phyloP scores from a whole-genome alignment of 1,140 invertebrate species.

The Drosophila tani region DNA sequence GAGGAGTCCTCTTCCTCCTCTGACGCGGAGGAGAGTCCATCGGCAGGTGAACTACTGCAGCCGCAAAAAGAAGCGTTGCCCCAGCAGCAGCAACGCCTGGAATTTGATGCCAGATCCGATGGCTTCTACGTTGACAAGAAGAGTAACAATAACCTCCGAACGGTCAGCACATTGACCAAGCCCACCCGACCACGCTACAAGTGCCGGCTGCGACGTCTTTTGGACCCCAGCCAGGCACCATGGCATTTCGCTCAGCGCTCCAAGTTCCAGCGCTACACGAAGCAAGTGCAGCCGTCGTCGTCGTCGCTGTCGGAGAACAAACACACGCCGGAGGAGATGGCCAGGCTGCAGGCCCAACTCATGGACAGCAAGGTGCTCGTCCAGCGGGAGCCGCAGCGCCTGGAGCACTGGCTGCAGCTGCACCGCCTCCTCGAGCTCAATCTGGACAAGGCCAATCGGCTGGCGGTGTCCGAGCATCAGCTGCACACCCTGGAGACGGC shows the following conservation, averaged over 20 bases:
- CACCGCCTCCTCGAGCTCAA: conserved; percentile 48
- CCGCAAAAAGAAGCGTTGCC: too few species aligned
- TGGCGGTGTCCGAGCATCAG: conserved; percentile 62
- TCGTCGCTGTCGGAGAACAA: not conserved
- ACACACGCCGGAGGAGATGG: not conserved
- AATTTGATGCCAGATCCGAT: conserved; percentile 81
- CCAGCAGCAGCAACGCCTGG: conserved; percentile 17
- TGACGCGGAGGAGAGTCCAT: not conserved
- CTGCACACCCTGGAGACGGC: conserved; percentile 46
- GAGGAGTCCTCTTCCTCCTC: conserved; percentile 8
- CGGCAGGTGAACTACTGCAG: too few species aligned
- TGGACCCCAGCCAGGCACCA: not conserved
- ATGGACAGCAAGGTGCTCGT: conserved; percentile 10
- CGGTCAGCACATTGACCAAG: conserved; percentile 29
- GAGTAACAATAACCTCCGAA: conserved; percentile 85
- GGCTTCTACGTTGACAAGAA: conserved; percentile 86
- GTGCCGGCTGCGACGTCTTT: not conserved
- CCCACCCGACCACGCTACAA: conserved; percentile 83
- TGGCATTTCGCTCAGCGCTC: not conserved
- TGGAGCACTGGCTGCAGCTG: conserved; percentile 50
- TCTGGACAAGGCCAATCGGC: conserved; percentile 45
- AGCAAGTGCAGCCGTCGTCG: rapidly evolving
- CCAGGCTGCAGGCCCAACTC: conserved; percentile 10
- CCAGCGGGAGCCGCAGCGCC: conserved; percentile 21
- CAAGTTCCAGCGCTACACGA: not conserved